Base-by-base conservation (phyloP, 2,888 invertebrate species). In the Electrophaes corylata region DNA sequence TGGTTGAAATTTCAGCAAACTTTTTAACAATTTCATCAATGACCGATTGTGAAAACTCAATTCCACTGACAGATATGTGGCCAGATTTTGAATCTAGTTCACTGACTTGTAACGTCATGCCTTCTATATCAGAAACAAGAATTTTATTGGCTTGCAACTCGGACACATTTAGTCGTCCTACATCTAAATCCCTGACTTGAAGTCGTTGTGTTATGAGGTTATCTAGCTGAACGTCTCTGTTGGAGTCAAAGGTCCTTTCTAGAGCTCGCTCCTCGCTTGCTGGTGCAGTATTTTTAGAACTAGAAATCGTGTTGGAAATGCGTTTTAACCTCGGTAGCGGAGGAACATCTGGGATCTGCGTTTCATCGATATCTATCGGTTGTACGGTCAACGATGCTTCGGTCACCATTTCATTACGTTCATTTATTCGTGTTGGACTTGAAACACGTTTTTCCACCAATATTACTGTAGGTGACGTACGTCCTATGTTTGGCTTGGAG, bases 121-220 rank as follows among this genome's bases (percentile, higher is more conserved):
- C 95, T 73, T 96, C 96, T 60, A 97, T 94, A 79, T 96, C 96
- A 0, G 96, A 96, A 0, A 96, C 96, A 47, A 95, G 91, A 61
- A 97, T 95, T 79, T 95, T 96, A 53, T 94, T 94, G 0, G 97
- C 96, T 78, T 96, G 94, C 39, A 97, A 84, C 71, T 96, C 96
- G 56, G 95, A 94, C 0, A 97, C 96, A 64, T 94, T 95, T 16
- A 97, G 79, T 47, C 95, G 93, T 54, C 96, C 96, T 0, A 97
- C 96, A 75, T 96, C 96, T 60, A 97, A 91, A 76, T 96, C 96
- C 20, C 92, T 89, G 0, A 97, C 94, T 76, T 95, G 95, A 33
- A 96, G 86, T 67, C 94, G 93, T 69, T 94, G 93, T 45, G 95
- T 94, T 76, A 91, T 71, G 62, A 91, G 78, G 72, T 86, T 92